Conservation (phyloP, 2,888 invertebrate species). For the Caenorhabditis sp. region DNA sequence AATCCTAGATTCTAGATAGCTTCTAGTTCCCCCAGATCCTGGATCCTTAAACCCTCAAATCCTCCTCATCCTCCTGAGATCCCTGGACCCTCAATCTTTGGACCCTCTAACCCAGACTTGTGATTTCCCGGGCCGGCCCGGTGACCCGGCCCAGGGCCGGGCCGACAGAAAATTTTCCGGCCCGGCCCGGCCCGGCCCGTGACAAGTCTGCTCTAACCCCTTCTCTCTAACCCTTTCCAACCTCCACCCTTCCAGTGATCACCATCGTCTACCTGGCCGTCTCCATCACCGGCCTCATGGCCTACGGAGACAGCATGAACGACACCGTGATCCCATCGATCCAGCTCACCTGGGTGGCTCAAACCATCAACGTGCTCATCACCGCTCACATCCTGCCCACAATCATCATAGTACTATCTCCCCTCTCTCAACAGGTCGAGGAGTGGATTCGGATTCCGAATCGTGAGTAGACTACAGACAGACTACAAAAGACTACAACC, state of each 20-base stretch:
- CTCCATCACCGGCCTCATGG: slow-evolving; percentile 65
- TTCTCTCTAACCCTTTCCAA: not conserved
- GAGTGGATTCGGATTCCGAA: slow-evolving; percentile 71
- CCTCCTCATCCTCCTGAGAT: too few species aligned
- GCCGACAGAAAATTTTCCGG: too few species aligned
- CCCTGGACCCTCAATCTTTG: too few species aligned
- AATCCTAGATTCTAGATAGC: too few species aligned
- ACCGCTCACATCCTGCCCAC: slow-evolving; percentile 71
- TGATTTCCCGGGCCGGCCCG: too few species aligned
- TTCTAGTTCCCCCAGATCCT: too few species aligned
- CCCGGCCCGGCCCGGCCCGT: too few species aligned
- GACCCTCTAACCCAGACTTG: too few species aligned
- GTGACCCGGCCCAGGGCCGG: too few species aligned
- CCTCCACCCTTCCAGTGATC: slow-evolving; percentile 56
- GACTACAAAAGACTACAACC: not conserved
- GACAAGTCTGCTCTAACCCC: not conserved
- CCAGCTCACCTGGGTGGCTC: slow-evolving; percentile 70
- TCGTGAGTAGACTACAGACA: slow-evolving; percentile 31
- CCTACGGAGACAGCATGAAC: slow-evolving; percentile 72
- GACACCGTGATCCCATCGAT: slow-evolving; percentile 73
- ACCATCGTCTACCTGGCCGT: slow-evolving; percentile 71
- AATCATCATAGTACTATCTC: slow-evolving; percentile 70
- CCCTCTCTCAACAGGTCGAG: slow-evolving; percentile 72
- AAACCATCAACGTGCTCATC: slow-evolving; percentile 72
- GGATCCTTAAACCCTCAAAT: too few species aligned